Base-by-base conservation (phyloP, 2,888 invertebrate species). In the Clostera curtula region DNA sequence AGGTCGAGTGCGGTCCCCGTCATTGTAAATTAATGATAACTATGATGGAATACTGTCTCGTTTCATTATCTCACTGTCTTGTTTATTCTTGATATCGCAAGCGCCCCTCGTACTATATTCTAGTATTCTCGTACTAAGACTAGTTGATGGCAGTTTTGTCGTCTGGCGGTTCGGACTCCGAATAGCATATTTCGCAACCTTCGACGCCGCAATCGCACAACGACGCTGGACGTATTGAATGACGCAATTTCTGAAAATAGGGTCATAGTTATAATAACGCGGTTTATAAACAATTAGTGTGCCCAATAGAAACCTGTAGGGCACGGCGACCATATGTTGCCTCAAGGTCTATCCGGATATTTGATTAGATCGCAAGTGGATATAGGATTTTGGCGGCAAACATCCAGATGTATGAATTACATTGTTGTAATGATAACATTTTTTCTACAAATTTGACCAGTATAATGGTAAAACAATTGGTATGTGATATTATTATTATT, bases 121-220 rank as follows among this genome's bases (percentile, higher is more conserved):
- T 39, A 43, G 41, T 37, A 27, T 29, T 33, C 31, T 27, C 31
- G 33, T 34, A 33, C 48, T 44, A 44, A 43, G 69, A 71, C 70
- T 79, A 79, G 67, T 68, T 67, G 36, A 80, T 72, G 47, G 65
- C 69, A 24, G 69, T 57, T 59, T 82, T 82, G 49, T 82, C 76
- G 31, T 82, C 82, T 14, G 74, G 67, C 12, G 61, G 56, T 23
- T 83, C 83, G 7, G 82, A 80, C 12, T 80, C 82, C 13, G 82
- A 82, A 47, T 62, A 77, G 60, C 83, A 83, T 36, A 79, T 69
- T 46, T 92, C 92, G 62, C 93, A 93, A 83, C 95, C 90, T 57
- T 89, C 88, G 43, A 91, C 89, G 9, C 90, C 90, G 54, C 95
- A 93, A 52, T 92, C 92, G 53, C 90, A 90, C 45, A 93, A 85